Conservation (phyloP, 2,113 vertebrate species). For the Ptychochromis oligacanthus region DNA sequence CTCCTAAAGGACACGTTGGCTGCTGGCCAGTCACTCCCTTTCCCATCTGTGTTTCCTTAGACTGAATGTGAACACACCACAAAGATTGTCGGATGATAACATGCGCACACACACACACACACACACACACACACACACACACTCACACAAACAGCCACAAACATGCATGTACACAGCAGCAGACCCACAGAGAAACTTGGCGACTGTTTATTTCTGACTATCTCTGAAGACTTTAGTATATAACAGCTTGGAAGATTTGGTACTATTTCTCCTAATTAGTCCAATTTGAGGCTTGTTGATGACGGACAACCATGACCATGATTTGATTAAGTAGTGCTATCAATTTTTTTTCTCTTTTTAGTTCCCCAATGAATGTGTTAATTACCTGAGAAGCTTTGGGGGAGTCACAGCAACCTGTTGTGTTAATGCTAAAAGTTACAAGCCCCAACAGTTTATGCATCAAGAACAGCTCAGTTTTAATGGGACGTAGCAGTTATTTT, state of each 20-base stretch:
- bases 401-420: slow-evolving; percentile 25
- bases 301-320: slow-evolving; percentile 50
- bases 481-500: slow-evolving; percentile 23
- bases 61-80: slow-evolving; percentile 11
- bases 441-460: slow-evolving; percentile 28
- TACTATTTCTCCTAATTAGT: slow-evolving; percentile 54
- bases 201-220: slow-evolving; percentile 27
- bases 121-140: background rate
- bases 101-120: background rate
- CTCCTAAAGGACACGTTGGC: background rate
- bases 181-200: background rate
- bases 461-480: slow-evolving; percentile 35
- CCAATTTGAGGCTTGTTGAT: slow-evolving; percentile 53
- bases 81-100: slow-evolving; percentile 15
- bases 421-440: slow-evolving; percentile 29
- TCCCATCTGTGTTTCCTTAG: slow-evolving; percentile 1
- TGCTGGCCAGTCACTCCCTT: background rate
- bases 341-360: slow-evolving; percentile 35
- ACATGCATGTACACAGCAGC: background rate
- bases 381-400: slow-evolving; percentile 42
- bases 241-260: slow-evolving; percentile 39
- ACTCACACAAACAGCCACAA: background rate
- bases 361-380: slow-evolving; percentile 55
- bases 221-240: slow-evolving; percentile 32
- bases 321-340: slow-evolving; percentile 46